A percentile compares a stretch with the other conserved stretches of the same genome.
These are phyloP conservation scores for Euwallacea fornicatus DNA, from an alignment of 1,140 invertebrate genomes.

Conservation along the genomic window DNA sequence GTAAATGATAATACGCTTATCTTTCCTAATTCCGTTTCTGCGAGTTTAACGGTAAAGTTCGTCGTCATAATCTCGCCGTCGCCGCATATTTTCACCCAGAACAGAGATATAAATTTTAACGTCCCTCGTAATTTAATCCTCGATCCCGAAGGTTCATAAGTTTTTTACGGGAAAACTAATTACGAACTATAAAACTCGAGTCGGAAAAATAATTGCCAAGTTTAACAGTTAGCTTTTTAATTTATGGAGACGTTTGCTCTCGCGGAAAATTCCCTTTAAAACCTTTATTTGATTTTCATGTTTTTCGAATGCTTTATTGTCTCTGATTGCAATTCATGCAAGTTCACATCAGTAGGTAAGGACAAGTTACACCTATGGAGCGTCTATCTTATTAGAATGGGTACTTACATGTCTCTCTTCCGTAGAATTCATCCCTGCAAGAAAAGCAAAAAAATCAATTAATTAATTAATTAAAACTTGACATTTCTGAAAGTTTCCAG, in stretches of 20 bases:
- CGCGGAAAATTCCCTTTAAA: constrained; percentile 9
- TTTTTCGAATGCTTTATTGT: neutral
- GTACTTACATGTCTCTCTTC: constrained; percentile 53
- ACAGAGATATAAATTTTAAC: constrained; percentile 21
- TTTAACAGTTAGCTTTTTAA: constrained; percentile 14
- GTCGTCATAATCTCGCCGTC: constrained; percentile 17
- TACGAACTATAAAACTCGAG: constrained; percentile 18
- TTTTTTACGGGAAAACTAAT: constrained; percentile 23
- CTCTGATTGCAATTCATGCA: too few species aligned
- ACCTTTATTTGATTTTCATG: neutral
- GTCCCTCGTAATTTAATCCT: constrained; percentile 11
- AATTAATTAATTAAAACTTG: constrained; percentile 1
- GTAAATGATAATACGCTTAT: too few species aligned
- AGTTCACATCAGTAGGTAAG: too few species aligned
- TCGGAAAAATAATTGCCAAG: constrained; percentile 15
- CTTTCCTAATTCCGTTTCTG: neutral
- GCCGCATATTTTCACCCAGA: constrained; percentile 9
- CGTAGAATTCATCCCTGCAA: constrained; percentile 52
- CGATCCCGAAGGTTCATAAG: constrained; percentile 8
- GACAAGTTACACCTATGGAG: too few species aligned
- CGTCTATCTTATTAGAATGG: neutral
- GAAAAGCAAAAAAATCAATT: constrained; percentile 17
- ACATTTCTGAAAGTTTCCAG: constrained; percentile 1
- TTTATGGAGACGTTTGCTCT: constrained; percentile 14
- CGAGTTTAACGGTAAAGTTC: constrained; percentile 15